Percentiles rank a stretch among this genome's conserved stretches.
Conservation (phyloP, 2,797 vertebrate genomes). For the Acrocephalus scirpaceus region DNA sequence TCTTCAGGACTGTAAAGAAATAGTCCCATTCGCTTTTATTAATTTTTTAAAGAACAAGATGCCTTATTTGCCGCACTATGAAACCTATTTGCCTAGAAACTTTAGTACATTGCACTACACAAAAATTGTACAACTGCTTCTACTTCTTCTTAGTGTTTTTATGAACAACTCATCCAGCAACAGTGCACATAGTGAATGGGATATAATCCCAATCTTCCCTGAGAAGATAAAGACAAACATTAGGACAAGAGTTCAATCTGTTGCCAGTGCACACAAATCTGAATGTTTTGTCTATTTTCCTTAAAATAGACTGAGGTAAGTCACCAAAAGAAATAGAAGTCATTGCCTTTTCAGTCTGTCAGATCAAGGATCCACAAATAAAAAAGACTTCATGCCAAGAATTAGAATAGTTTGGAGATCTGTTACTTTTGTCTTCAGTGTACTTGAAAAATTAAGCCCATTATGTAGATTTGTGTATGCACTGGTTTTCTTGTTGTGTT, state of each 20-base stretch:
- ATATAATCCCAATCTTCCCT: background rate
- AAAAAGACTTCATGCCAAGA: background rate
- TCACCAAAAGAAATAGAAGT: background rate
- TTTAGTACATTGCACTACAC: background rate
- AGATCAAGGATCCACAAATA: background rate
- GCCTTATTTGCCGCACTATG: background rate
- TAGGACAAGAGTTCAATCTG: background rate
- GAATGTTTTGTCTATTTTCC: background rate
- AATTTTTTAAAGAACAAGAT: background rate
- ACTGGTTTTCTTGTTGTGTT: background rate
- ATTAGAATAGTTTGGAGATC: background rate
- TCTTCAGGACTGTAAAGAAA: background rate
- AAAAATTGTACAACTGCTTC: background rate
- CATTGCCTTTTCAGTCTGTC: background rate
- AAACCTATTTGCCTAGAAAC: background rate
- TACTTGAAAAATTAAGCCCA: background rate
- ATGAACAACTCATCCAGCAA: background rate
- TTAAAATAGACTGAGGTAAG: background rate
- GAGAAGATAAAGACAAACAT: background rate
- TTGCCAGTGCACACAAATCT: background rate
- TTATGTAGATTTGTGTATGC: background rate
- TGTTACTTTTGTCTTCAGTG: background rate
- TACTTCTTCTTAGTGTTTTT: background rate
- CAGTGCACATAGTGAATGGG: background rate
- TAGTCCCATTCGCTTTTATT: background rate